phyloP scores from a whole-genome alignment of 2,888 invertebrate species.

The Lasioglossum malachurum region DNA sequence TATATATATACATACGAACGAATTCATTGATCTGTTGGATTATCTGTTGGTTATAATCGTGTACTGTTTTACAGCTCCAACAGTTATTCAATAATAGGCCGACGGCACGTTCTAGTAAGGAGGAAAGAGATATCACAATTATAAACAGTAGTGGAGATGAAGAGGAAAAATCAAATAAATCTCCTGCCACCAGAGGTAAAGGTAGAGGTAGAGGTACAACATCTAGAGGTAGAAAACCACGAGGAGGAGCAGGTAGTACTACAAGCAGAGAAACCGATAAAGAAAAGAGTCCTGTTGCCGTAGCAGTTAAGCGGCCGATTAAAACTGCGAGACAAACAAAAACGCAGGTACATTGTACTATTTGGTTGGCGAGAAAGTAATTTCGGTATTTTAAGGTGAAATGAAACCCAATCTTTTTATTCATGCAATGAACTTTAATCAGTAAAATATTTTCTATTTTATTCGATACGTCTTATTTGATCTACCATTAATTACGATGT shows the following conservation, averaged over 20 bases:
- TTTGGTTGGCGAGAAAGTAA: too few species aligned
- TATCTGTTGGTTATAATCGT: neutral
- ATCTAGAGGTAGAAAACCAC: slow-evolving; percentile 47
- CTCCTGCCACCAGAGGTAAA: slow-evolving; percentile 31
- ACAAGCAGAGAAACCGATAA: slow-evolving; percentile 14
- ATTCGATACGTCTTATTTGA: neutral
- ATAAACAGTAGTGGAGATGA: slow-evolving; percentile 32
- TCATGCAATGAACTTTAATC: too few species aligned
- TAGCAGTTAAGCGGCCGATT: neutral
- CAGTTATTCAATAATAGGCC: neutral
- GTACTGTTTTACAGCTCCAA: slow-evolving; percentile 15
- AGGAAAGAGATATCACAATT: neutral
- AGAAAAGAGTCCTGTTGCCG: neutral
- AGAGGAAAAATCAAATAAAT: neutral
- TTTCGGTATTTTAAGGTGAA: too few species aligned
- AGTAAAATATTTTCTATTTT: too few species aligned
- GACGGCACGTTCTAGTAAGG: neutral
- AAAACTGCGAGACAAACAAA: neutral
- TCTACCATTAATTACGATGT: neutral
- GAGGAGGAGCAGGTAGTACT: slow-evolving; percentile 40
- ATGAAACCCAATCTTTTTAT: too few species aligned
- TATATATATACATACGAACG: slow-evolving; percentile 4
- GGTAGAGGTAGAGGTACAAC: slow-evolving; percentile 39
- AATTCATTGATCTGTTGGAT: neutral
- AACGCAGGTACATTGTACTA: slow-evolving; percentile 11